Evolutionary conservation across 2,888 invertebrate genomes (phyloP).

Genomic region (Silvanus unidentatus): DNA sequence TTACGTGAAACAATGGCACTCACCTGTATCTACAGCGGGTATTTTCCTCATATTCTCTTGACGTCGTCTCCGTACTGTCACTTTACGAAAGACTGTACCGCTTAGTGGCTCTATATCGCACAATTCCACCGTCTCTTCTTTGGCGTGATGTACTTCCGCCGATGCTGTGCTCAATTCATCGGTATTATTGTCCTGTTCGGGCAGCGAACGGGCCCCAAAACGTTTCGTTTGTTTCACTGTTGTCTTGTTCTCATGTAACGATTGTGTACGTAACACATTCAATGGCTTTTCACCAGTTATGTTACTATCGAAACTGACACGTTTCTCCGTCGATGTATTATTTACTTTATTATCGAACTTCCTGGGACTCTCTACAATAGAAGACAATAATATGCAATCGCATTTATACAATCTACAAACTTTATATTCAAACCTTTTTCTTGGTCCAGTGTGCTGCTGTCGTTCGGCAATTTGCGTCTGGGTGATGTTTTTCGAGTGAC

Average conservation of each 20-base stretch:
- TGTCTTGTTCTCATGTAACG: too few species aligned
- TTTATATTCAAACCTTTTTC: too few species aligned
- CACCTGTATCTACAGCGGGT: slow-evolving; percentile 43
- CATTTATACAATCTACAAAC: too few species aligned
- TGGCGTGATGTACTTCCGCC: slow-evolving; percentile 21
- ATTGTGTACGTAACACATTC: slow-evolving; percentile 14
- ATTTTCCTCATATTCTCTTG: slow-evolving; percentile 44
- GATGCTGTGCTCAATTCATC: slow-evolving; percentile 19
- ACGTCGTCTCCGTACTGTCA: slow-evolving; percentile 57
- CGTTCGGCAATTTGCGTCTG: slow-evolving; percentile 11
- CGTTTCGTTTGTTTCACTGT: slow-evolving; percentile 6
- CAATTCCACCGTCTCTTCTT: slow-evolving; percentile 32
- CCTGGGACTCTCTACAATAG: too few species aligned
- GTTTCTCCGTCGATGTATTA: slow-evolving; percentile 23
- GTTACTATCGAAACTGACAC: slow-evolving; percentile 33
- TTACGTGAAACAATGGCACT: slow-evolving; percentile 21
- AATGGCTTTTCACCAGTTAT: slow-evolving; percentile 12
- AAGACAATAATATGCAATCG: too few species aligned
- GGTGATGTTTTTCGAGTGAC: slow-evolving; percentile 5
- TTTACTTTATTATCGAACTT: slow-evolving; percentile 11
- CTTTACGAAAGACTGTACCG: slow-evolving; percentile 59
- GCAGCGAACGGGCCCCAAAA: slow-evolving; percentile 14
- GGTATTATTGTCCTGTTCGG: slow-evolving; percentile 19
- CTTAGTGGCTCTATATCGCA: slow-evolving; percentile 54
- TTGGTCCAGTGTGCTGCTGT: too few species aligned